A percentile compares a stretch with the other conserved stretches of the same genome.
phyloP scores from a whole-genome alignment of 2,113 vertebrate genomes.

The Pygoscelis adeliae region DNA sequence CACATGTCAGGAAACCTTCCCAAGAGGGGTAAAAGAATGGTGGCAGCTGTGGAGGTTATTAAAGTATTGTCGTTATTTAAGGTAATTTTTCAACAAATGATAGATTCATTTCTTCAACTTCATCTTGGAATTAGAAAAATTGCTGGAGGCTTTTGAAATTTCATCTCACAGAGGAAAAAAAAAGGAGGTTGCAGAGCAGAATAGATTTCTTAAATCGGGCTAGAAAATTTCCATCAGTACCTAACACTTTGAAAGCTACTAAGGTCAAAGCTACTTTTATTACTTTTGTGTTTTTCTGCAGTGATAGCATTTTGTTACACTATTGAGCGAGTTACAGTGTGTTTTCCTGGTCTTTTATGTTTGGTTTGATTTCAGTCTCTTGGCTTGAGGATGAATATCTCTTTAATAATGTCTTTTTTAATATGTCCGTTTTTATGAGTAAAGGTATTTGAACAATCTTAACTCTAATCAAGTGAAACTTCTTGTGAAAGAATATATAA shows the following conservation, averaged over 20 bases:
- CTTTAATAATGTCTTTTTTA: constrained; percentile 3
- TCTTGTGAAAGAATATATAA: neutral
- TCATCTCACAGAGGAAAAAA: neutral
- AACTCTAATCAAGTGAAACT: neutral
- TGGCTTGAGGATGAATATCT: neutral
- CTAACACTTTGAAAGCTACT: neutral
- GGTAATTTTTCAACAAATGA: neutral
- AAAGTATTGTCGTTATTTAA: neutral
- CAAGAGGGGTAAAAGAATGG: neutral
- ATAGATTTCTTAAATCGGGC: constrained; percentile 16
- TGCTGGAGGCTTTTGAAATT: neutral
- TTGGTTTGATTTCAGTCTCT: constrained; percentile 5
- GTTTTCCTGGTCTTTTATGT: neutral
- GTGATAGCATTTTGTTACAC: constrained; percentile 1
- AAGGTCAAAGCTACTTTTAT: constrained; percentile 5
- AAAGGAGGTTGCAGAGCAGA: neutral
- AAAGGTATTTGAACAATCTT: neutral
- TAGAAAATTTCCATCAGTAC: constrained; percentile 18
- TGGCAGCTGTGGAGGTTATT: neutral
- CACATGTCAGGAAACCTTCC: neutral
- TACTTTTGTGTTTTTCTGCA: constrained; percentile 13
- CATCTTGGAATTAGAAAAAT: neutral
- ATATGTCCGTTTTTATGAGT: neutral
- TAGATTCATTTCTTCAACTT: neutral
- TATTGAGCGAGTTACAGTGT: neutral